These are phyloP conservation scores for Garrulus glandarius DNA, from an alignment of 2,797 vertebrate species.

Conservation along the genomic window DNA sequence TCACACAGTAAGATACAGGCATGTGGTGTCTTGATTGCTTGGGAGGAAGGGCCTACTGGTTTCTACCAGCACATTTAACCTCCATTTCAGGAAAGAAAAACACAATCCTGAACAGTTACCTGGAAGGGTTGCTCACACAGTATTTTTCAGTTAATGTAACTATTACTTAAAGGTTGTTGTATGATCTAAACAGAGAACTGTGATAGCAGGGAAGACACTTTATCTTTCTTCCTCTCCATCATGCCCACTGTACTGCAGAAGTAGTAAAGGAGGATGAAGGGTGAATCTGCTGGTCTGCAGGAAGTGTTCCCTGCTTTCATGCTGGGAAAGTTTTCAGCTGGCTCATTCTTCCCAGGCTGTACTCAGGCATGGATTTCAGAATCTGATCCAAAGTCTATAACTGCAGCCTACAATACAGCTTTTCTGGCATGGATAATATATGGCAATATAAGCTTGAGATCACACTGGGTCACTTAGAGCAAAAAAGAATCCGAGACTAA, in stretches of 20 bases:
- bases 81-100: background rate
- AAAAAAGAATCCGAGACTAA: background rate
- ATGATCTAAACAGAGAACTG: background rate
- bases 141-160: background rate
- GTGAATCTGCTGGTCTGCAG: background rate
- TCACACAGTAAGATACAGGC: background rate
- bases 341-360: background rate
- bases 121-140: background rate
- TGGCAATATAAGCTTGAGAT: constrained; percentile 11
- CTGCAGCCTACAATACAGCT: constrained; percentile 18
- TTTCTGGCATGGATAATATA: constrained; percentile 13
- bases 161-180: background rate
- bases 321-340: background rate
- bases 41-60: background rate
- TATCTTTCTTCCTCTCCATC: background rate
- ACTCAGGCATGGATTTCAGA: background rate
- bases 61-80: background rate
- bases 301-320: background rate
- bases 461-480: background rate
- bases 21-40: background rate
- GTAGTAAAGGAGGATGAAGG: background rate
- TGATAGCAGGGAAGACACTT: background rate
- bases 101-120: background rate
- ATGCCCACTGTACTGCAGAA: background rate
- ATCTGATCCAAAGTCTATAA: background rate